phyloP scores from a whole-genome alignment of 2,888 invertebrate species.

The Buathra laborator region DNA sequence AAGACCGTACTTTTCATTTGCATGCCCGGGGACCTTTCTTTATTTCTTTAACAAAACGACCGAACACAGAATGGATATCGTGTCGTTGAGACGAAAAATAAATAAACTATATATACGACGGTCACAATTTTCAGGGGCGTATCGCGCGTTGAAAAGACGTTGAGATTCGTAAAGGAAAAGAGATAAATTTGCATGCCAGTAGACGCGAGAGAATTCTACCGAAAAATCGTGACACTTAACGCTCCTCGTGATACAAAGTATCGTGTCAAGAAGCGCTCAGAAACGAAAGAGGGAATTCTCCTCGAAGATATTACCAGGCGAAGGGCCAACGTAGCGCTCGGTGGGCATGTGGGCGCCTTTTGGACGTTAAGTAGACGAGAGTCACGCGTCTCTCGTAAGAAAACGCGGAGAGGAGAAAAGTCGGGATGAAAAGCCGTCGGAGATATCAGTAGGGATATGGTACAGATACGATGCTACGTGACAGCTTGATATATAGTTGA shows the following conservation, averaged over 20 bases:
- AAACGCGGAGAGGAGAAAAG: constrained; percentile 12
- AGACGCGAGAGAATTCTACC: background rate
- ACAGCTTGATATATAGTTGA: constrained; percentile 81
- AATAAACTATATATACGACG: background rate
- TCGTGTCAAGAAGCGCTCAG: constrained; percentile 31
- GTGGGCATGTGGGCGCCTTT: background rate
- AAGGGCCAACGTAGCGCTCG: background rate
- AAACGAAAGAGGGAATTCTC: constrained; percentile 14
- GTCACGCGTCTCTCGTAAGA: constrained; percentile 16
- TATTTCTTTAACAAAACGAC: constrained; percentile 11
- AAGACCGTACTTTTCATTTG: constrained; percentile 41
- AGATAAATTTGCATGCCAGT: constrained; percentile 31
- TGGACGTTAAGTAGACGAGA: constrained; percentile 21
- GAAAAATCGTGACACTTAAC: constrained; percentile 46
- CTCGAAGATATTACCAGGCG: constrained; percentile 28
- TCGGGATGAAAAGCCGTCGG: constrained; percentile 63
- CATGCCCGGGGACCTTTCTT: constrained; percentile 23
- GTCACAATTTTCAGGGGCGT: constrained; percentile 7
- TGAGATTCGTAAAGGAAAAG: background rate
- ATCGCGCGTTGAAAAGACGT: background rate
- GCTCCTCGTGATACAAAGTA: constrained; percentile 33
- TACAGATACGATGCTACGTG: constrained; percentile 80
- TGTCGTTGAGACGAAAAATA: background rate
- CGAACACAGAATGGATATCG: constrained; percentile 29
- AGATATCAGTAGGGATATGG: constrained; percentile 77